Evolutionary conservation across 1,140 invertebrate genomes (phyloP), one percentile per base, ranked within the genome.

Genomic region (Metaphire vulgaris): DNA sequence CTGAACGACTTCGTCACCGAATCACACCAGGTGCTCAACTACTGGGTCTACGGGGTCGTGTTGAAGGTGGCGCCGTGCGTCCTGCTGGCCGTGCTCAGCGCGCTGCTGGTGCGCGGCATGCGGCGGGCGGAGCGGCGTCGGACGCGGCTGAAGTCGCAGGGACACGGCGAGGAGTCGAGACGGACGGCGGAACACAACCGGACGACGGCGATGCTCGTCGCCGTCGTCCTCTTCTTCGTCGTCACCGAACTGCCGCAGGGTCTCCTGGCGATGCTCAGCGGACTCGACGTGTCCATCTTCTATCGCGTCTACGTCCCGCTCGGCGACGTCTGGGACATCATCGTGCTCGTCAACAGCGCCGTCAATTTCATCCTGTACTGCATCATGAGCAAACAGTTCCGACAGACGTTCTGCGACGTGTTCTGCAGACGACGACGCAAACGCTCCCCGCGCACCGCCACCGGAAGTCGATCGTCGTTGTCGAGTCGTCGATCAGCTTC

Each of bases 141-240:
- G 21, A 56, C 26, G 12, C 67, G 41, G 34, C 75, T 76, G 65
- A 75, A 33, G 6, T 16, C 83, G 84, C 66, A 84, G 83, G 33
- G 78, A 79, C 21, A 76, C 82, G 74, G 77, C 85, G 71, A 70
- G 83, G 29, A 82, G 79, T 56, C 81, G 78, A 56, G 68, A 84
- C 76, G 71, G 29, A 33, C 30, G 72, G 32, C 66, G 29, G 79
- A 91, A 91, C 92, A 95, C 0, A 92, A 95, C 80, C 89, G 93
- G 80, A 97, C 95, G 0, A 96, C 95, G 0, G 90, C 91, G 77
- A 95, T 98, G 91, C 88, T 97, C 12, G 87, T 97, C 0, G 93
- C 93, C 0, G 92, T 97, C 0, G 86, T 97, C 14, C 83, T 94
- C 0, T 87, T 96, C 0, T 96, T 96, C 80, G 87, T 96, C 0